phyloP scores from a whole-genome alignment of 2,888 invertebrate genomes.

The Carcina quercana region DNA sequence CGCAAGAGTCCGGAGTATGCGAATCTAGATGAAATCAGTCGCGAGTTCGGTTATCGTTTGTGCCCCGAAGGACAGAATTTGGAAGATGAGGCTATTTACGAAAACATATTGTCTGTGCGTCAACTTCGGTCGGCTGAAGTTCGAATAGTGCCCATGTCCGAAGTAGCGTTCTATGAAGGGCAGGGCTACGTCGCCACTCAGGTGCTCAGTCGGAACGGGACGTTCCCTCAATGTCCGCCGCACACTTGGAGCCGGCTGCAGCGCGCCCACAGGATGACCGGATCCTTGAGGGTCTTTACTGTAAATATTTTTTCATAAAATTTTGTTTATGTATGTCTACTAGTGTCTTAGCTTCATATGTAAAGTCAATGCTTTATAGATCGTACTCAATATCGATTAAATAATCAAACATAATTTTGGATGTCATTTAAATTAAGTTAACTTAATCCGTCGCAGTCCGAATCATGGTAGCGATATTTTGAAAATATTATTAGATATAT shows the following conservation, averaged over 20 bases:
- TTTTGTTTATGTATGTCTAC: too few species aligned
- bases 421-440: too few species aligned
- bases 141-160: constrained; percentile 67
- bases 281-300: constrained; percentile 54
- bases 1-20: constrained; percentile 68
- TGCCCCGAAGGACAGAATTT: constrained; percentile 70
- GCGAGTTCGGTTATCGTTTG: constrained; percentile 66
- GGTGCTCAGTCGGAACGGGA: constrained; percentile 65
- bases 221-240: constrained; percentile 69
- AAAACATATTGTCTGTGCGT: constrained; percentile 68
- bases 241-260: constrained; percentile 66
- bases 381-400: too few species aligned
- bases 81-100: constrained; percentile 69
- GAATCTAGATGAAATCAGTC: constrained; percentile 66
- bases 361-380: not conserved
- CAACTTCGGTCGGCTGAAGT: constrained; percentile 69
- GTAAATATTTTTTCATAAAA: constrained; percentile 61
- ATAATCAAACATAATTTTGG: too few species aligned
- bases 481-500: too few species aligned
- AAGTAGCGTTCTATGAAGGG: constrained; percentile 66
- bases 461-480: too few species aligned
- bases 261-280: constrained; percentile 52
- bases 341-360: too few species aligned
- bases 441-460: too few species aligned
- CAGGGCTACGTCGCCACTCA: constrained; percentile 69